Evolutionary conservation across 2,888 invertebrate genomes (phyloP).

Genomic region (Pseudococcus longispinus): DNA sequence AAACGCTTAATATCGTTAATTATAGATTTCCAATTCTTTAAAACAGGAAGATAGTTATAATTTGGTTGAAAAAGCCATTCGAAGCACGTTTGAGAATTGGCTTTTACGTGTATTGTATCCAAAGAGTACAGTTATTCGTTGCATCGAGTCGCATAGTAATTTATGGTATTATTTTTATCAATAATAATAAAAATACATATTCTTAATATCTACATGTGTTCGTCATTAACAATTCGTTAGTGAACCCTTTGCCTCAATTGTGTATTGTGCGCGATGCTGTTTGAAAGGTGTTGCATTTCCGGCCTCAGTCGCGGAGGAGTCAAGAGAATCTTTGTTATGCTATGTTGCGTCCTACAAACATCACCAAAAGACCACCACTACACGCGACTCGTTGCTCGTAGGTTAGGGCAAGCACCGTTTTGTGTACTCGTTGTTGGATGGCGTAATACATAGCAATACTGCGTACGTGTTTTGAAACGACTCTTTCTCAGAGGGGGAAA

Average conservation of each 20-base stretch:
- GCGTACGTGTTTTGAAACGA: background rate
- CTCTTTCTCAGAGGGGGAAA: background rate
- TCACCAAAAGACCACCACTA: constrained; percentile 21
- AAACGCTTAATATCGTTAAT: background rate
- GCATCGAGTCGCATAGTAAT: constrained; percentile 17
- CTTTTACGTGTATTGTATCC: background rate
- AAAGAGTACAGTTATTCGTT: background rate
- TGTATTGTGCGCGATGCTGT: constrained; percentile 48
- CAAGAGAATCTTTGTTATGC: constrained; percentile 53
- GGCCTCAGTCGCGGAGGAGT: constrained; percentile 48
- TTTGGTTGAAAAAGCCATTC: background rate
- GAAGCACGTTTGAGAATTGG: background rate
- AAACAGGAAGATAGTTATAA: background rate
- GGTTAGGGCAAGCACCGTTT: constrained; percentile 43
- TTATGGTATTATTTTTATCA: constrained; percentile 29
- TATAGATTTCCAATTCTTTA: background rate
- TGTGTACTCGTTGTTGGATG: background rate
- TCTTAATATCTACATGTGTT: constrained; percentile 38
- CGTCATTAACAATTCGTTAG: constrained; percentile 52
- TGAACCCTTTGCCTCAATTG: constrained; percentile 51
- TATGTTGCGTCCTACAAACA: constrained; percentile 27
- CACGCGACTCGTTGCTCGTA: constrained; percentile 1
- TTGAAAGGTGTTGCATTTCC: constrained; percentile 54
- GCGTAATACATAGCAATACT: background rate
- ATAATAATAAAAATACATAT: constrained; percentile 5